phyloP scores from a whole-genome alignment of 2,113 vertebrate species.

The Alosa alosa region DNA sequence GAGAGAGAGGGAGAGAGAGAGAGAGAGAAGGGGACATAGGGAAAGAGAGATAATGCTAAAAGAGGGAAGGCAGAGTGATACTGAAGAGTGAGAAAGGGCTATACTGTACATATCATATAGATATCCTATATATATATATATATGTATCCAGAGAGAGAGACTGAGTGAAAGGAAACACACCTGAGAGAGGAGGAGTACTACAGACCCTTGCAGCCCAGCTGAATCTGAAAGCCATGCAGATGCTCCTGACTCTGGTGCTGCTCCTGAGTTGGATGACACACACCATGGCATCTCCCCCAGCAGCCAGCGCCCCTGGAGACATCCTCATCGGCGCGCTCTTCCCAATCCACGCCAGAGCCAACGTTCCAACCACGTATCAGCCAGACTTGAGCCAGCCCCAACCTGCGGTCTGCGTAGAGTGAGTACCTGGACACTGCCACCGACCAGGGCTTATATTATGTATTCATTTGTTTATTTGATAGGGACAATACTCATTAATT shows the following conservation, averaged over 20 bases:
- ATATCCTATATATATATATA: neutral
- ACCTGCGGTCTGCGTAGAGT: constrained; percentile 73
- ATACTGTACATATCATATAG: no score
- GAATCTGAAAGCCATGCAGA: neutral
- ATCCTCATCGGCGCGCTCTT: constrained; percentile 66
- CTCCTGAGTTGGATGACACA: constrained; percentile 7
- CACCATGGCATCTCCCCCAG: neutral
- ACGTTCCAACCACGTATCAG: neutral
- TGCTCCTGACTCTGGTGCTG: constrained; percentile 22
- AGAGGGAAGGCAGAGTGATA: neutral
- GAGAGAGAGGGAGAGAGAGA: neutral
- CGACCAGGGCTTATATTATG: no score
- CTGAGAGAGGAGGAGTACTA: neutral
- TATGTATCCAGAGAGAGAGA: no score
- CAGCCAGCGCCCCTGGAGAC: constrained; percentile 51
- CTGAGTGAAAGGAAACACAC: neutral
- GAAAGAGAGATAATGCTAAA: neutral
- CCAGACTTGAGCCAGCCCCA: constrained; percentile 61
- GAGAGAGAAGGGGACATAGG: neutral
- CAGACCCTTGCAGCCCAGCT: no score
- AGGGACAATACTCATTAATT: no score
- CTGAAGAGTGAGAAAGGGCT: neutral
- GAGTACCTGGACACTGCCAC: constrained; percentile 53
- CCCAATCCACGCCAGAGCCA: constrained; percentile 49
- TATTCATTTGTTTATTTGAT: no score